Base-by-base conservation (phyloP, 1,140 invertebrate species). In the Megalopta genalis region DNA sequence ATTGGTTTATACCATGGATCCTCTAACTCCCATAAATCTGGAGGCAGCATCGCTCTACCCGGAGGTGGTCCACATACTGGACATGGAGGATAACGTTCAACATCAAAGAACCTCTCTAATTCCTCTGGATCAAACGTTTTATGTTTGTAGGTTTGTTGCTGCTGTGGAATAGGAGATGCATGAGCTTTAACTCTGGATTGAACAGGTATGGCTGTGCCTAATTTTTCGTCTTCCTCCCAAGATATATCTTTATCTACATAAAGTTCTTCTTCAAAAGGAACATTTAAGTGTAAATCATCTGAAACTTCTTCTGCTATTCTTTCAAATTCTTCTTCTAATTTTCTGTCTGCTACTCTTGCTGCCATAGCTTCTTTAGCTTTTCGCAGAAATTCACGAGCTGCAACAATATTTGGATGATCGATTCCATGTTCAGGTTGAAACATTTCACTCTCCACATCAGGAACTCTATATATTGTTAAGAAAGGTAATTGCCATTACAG, bases 101-200 rank as follows among this genome's bases (percentile, higher is more conserved):
- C 14, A n/a, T 88, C 84, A 12, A 90, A 88, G 32, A 90, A 90
- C 42, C 71, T 86, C 62, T 87, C 83, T 9, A 90, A 62, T 32
- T 86, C 74, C 0, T 89, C 87, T 10, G 84, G 69, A 1, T 86
- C 83, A 21, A 78, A 83, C 0, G 62, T 5, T 16, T 27, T 32
- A n/a, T 74, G 74, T 18, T 62, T 14, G 25, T 75, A 85, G 9
- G 12, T 14, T n/a, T 14, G 25, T 25, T 65, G 37, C 25, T 60
- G 57, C 16, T 14, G 52, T 14, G 69, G 63, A 42, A 71, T 1
- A 5, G 60, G 66, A 42, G 52, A 27, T 65, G 68, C 64, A 4
- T 78, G 65, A 9, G 83, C 59, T 57, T 71, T 87, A 8, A 84
- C 76, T 42, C 77, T 86, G 32, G 86, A 83, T 23, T 65, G 63